Base-by-base conservation (phyloP, 2,888 invertebrate genomes). In the Epinotia ramella region DNA sequence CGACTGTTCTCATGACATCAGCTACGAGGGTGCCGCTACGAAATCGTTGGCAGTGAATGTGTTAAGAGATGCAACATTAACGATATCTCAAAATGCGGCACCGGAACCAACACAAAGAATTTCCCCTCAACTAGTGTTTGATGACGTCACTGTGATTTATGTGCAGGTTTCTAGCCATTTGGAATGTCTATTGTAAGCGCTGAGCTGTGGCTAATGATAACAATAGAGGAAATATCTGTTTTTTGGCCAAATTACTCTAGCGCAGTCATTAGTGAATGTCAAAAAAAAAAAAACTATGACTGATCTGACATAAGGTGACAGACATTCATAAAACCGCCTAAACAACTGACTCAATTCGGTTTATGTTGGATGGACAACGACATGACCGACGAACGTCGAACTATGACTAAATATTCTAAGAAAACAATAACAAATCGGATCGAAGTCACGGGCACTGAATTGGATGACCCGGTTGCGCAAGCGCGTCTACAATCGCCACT, bases 381-480 rank as follows among this genome's bases (percentile, higher is more conserved):
- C 24, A 28, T 28, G 24, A 28, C 24, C 24, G 24, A 28, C n/a
- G n/a, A 56, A 12, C 53, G 56, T 9, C 12, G 56, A 57, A 12
- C 33, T 40, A 0, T 28, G 24, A 3, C 16, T 57, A 57, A 24
- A 59, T 73, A 44, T 40, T 57, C 28, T 71, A 65, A 75, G 53
- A 70, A 70, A 75, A 65, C 49, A 53, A 73, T 49, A 70, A 46
- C 28, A 56, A 70, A 53, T 70, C 7, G 59, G 44, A n/a, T 44
- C 64, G 59, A 72, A 76, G 76, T 67, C 76, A 72, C 72, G 74
- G 74, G 65, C 74, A 69, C 13, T 72, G 40, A 70, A 76, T 76
- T 67, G 62, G 72, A 72, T 76, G 76, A 76, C 60, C 73, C 68
- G 77, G 75, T 83, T 83, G 80, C 79, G 82, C 77, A 82, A 83